Base-by-base conservation (phyloP, 2,888 invertebrate genomes). In the Halocaridina rubra region DNA sequence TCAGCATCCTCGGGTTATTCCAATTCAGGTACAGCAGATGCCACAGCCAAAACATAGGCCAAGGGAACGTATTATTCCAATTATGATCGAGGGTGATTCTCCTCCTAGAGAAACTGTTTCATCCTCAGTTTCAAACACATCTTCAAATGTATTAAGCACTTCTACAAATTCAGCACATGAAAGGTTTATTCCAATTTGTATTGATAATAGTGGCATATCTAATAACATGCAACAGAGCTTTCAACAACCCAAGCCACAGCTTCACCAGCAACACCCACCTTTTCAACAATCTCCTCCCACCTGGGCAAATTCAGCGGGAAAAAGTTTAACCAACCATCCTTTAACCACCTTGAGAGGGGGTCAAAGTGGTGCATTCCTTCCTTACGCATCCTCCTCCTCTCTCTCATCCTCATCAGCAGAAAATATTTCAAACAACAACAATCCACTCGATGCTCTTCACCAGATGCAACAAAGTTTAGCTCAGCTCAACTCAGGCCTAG, bases 401-500 rank as follows among this genome's bases (percentile, higher is more conserved):
- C 16, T n/a, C 19, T n/a, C n/a, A n/a, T 53, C 53, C 4, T 13
- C 10, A 8, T 10, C 16, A 10, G 19, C 10, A 10, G 24, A 29
- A 13, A 67, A 67, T 27, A 22, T 61, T 39, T 32, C 61, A 61
- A 64, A 61, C 30, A 74, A 84, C 77, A 77, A 72, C 59, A 86
- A 86, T 59, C 86, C 88, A 24, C 80, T 88, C n/a, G 88, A 88
- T 64, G 88, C 88, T 22, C 86, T 88, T 27, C 88, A 88, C 77
- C 86, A 88, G 79, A 88, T 88, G 88, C 88, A 88, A 74, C 86
- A 88, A 64, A 88, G 84, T 64, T 77, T 88, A 53, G 88, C 80
- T 19, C 84, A 88, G 64, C 88, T 88, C 59, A 88, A 88, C 82
- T 84, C 86, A 69, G 88, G 88, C 71, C 80, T 88, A 57, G 81